Evolutionary conservation across 2,888 invertebrate species (phyloP), one percentile per base, ranked within the genome.

Genomic region (Prosapia bicincta): DNA sequence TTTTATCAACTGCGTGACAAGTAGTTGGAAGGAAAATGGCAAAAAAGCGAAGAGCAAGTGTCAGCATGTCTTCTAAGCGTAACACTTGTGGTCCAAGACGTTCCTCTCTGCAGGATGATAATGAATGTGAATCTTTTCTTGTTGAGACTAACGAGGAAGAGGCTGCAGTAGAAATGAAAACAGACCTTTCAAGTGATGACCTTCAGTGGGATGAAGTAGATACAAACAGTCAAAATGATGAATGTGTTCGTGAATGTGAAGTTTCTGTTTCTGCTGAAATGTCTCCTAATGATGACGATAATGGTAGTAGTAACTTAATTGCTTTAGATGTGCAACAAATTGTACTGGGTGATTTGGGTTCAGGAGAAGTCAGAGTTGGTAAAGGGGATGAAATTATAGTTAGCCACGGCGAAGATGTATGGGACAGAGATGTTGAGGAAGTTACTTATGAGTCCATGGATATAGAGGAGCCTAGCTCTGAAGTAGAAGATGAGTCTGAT

Each of bases 241-340:
- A 54, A 2, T 20, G 20, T 13, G 30, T 6, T 6, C 5, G 9
- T 30, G 30, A 30, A 9, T 54, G n/a, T 6, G 20, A 54, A 5
- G 20, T n/a, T 54, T 54, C 54, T 54, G 9, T n/a, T 54, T 54
- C 54, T 54, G 20, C n/a, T 3, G 20, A 54, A 13, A 15, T 15
- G 38, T 20, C 20, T 10, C 3, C n/a, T 5, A 9, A 38, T 13
- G 13, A 20, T 13, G 54, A 54, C n/a, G 54, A 54, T 20, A n/a
- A 54, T 3, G 1, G 20, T 1, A 20, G 20, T 5, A 26, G 26
- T 54, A 74, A 15, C 15, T 67, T 78, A 26, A 76, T 77, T 75
- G 76, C 79, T 10, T 69, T 76, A 67, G 78, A 79, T 72, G 76
- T 79, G 67, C 77, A 79, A 28, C 73, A 79, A 38, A 79, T 79